phyloP scores from a whole-genome alignment of 1,140 invertebrate species.

The Orchestia grillus region DNA sequence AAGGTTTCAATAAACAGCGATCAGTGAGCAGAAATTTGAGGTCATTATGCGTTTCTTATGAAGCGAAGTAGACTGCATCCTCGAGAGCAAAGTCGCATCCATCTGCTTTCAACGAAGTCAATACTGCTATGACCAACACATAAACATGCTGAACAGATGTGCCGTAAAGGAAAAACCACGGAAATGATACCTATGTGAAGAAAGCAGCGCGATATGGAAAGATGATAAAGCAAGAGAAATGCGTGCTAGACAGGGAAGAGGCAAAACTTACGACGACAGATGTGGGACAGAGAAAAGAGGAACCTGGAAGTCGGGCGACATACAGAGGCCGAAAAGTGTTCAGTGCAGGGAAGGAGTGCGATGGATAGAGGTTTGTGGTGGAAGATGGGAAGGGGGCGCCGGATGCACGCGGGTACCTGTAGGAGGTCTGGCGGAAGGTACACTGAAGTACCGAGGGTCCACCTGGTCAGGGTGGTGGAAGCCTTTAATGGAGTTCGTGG shows the following conservation, averaged over 20 bases:
- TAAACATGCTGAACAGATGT: background rate
- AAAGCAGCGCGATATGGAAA: background rate
- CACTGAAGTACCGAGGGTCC: constrained; percentile 68
- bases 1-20: background rate
- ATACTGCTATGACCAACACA: background rate
- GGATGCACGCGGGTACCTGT: constrained; percentile 68
- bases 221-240: constrained; percentile 6
- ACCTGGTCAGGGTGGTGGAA: constrained; percentile 68
- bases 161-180: background rate
- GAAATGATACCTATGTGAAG: background rate
- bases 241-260: constrained; percentile 17
- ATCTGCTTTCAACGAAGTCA: background rate
- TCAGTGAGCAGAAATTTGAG: background rate
- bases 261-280: background rate
- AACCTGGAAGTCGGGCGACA: background rate
- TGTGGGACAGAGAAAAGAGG: constrained; percentile 27
- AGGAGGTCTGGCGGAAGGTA: constrained; percentile 67
- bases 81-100: background rate
- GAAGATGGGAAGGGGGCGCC: constrained; percentile 60
- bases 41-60: background rate
- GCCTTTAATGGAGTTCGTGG: constrained; percentile 63
- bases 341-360: constrained; percentile 66
- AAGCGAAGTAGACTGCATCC: background rate
- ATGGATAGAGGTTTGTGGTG: constrained; percentile 58
- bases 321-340: constrained; percentile 33